phyloP scores from a whole-genome alignment of 2,113 vertebrate species.

The Vidua macroura region DNA sequence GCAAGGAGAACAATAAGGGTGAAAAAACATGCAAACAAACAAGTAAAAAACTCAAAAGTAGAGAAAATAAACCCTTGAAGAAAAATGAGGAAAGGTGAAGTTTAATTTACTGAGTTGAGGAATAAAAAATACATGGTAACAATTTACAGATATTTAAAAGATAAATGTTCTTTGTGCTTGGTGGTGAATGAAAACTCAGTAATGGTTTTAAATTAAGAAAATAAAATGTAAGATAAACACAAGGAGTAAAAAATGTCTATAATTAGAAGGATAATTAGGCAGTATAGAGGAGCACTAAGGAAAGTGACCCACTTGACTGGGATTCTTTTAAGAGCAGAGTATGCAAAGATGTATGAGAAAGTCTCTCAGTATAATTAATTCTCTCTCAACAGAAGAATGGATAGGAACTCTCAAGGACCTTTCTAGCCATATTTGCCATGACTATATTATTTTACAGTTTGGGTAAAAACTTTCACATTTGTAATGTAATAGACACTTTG shows the following conservation, averaged over 20 bases:
- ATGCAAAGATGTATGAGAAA: not conserved
- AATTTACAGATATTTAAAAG: not conserved
- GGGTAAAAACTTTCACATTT: not conserved
- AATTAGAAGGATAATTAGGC: not conserved
- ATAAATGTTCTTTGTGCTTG: not conserved
- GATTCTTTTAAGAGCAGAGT: not conserved
- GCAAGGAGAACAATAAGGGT: not conserved
- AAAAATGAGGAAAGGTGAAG: not conserved
- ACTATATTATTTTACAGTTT: not conserved
- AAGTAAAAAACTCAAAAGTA: not conserved
- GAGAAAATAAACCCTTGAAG: not conserved
- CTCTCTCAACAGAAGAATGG: not conserved
- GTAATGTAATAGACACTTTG: not conserved
- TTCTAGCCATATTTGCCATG: not conserved
- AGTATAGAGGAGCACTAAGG: not conserved
- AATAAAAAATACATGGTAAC: not conserved
- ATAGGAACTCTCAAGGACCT: not conserved
- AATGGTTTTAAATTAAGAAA: not conserved
- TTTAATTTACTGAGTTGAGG: not conserved
- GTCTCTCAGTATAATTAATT: not conserved
- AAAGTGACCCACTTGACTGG: not conserved
- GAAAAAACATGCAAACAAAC: not conserved
- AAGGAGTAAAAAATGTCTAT: not conserved
- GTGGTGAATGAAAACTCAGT: not conserved
- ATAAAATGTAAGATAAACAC: not conserved